Percentiles rank a stretch among this genome's conserved stretches.
These are phyloP conservation scores for Tetrax tetrax DNA, from an alignment of 2,113 vertebrate species.

Conservation along the genomic window DNA sequence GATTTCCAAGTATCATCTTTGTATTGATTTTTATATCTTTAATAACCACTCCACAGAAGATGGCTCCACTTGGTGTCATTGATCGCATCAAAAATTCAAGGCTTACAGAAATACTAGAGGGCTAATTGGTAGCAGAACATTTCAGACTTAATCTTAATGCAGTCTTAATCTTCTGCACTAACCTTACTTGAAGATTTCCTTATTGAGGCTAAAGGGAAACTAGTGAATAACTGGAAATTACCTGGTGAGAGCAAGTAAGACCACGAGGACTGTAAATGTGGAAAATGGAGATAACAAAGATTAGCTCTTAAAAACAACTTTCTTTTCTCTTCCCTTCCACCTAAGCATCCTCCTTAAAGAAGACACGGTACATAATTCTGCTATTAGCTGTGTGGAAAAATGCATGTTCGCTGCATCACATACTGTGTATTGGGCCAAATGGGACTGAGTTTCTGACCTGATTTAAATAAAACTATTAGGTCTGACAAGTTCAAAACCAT, in stretches of 20 bases:
- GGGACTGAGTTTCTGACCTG: neutral
- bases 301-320: conserved; percentile 1
- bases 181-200: conserved; percentile 75
- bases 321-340: neutral
- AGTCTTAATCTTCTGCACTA: conserved; percentile 78
- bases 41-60: conserved; percentile 85
- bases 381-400: neutral
- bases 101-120: conserved; percentile 85
- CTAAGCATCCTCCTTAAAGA: neutral
- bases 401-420: neutral
- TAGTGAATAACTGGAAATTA: conserved; percentile 61
- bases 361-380: neutral
- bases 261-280: neutral
- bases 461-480: neutral
- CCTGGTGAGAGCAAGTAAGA: conserved; percentile 48
- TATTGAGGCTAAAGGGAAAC: conserved; percentile 51
- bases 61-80: conserved; percentile 84
- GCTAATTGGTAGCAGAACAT: conserved; percentile 84
- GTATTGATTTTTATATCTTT: conserved; percentile 88
- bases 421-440: neutral
- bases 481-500: neutral
- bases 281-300: conserved; percentile 10
- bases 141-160: conserved; percentile 81
- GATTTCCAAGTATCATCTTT: conserved; percentile 86
- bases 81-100: conserved; percentile 88